Conservation (phyloP, 2,888 invertebrate species). For the Eulithis testata region DNA sequence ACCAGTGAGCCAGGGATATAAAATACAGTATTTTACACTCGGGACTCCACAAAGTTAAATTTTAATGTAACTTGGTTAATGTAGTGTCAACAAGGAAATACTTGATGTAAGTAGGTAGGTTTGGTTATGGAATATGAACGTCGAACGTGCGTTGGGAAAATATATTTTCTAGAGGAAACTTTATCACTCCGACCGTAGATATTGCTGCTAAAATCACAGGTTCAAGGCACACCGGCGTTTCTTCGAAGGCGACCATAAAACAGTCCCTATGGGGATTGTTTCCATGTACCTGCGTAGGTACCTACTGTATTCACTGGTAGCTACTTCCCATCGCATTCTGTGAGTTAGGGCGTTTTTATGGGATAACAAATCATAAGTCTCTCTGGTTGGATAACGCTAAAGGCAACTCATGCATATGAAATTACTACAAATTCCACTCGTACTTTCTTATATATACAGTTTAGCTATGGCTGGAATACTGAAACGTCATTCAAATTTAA, state of each 20-base stretch:
- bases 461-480: too few species aligned
- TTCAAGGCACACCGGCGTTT: slow-evolving; percentile 46
- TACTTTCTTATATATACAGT: neutral
- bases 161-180: neutral
- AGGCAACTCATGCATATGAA: slow-evolving; percentile 48
- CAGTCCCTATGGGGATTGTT: slow-evolving; percentile 52
- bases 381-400: slow-evolving; percentile 48
- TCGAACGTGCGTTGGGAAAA: neutral
- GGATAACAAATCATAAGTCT: slow-evolving; percentile 59
- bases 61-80: too few species aligned
- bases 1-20: too few species aligned
- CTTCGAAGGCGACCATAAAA: slow-evolving; percentile 57
- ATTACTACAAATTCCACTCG: slow-evolving; percentile 35
- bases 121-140: too few species aligned
- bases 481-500: too few species aligned
- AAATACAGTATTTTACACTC: too few species aligned
- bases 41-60: too few species aligned
- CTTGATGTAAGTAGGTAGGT: too few species aligned
- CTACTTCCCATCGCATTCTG: slow-evolving; percentile 26
- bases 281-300: slow-evolving; percentile 39
- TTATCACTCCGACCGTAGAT: slow-evolving; percentile 17
- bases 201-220: slow-evolving; percentile 45
- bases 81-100: too few species aligned
- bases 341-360: slow-evolving; percentile 57
- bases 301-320: slow-evolving; percentile 21